phyloP scores from a whole-genome alignment of 1,140 invertebrate genomes.

The Helicoverpa armigera region DNA sequence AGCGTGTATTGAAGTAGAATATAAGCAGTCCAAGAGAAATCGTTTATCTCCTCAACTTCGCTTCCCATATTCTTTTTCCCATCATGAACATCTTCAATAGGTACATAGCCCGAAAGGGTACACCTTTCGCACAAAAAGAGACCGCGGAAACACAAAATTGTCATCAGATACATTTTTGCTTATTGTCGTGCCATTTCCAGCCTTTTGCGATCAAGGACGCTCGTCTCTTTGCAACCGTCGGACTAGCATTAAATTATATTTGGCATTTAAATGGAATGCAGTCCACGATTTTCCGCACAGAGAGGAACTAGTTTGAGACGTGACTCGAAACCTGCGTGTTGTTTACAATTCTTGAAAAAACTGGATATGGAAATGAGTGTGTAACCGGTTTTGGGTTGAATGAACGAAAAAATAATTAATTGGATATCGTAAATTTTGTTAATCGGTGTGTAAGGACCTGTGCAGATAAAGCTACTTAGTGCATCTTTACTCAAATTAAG shows the following conservation, averaged over 20 bases:
- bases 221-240: conserved; percentile 13
- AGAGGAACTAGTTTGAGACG: conserved; percentile 1
- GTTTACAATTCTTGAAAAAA: background rate
- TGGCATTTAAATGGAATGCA: conserved; percentile 43
- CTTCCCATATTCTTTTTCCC: too few relatives aligned
- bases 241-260: conserved; percentile 31
- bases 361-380: too few relatives aligned
- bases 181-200: background rate
- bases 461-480: too few relatives aligned
- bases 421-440: background rate
- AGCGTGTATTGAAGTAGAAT: too few relatives aligned
- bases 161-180: background rate
- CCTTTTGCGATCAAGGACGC: background rate
- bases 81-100: too few relatives aligned
- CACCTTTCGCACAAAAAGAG: too few relatives aligned
- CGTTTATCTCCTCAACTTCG: too few relatives aligned
- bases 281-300: conserved; percentile 7
- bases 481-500: too few relatives aligned
- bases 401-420: background rate
- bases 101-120: too few relatives aligned
- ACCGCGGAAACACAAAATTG: background rate
- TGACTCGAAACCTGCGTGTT: background rate
- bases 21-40: too few relatives aligned
- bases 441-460: too few relatives aligned
- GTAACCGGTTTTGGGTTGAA: background rate